phyloP scores from a whole-genome alignment of 2,113 vertebrate species.

The Onychorhynchus coronatus region DNA sequence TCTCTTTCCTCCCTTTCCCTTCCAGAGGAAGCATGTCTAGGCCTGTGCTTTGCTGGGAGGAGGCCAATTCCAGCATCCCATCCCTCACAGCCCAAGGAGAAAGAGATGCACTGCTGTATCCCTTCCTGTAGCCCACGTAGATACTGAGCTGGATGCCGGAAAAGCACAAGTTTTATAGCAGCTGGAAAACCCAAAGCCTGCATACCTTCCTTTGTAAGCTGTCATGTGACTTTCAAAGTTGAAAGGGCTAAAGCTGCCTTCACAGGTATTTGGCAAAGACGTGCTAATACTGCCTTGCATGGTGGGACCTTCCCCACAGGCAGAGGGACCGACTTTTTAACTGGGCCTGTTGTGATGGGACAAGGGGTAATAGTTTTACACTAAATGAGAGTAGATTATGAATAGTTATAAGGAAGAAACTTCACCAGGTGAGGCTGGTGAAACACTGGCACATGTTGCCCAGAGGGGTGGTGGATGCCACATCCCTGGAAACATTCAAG shows the following conservation, averaged over 20 bases:
- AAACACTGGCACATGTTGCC: neutral
- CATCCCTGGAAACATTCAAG: neutral
- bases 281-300: neutral
- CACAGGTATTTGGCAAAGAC: neutral
- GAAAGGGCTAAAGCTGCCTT: neutral
- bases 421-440: neutral
- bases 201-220: neutral
- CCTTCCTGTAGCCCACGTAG: neutral
- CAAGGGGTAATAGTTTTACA: neutral
- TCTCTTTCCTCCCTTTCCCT: neutral
- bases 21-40: neutral
- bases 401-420: neutral
- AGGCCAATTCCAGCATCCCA: neutral
- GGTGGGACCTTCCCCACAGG: neutral
- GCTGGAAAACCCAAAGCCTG: neutral
- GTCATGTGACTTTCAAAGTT: neutral
- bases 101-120: neutral
- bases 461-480: neutral
- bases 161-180: neutral
- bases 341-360: neutral
- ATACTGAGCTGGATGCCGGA: neutral
- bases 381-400: neutral
- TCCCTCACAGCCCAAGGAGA: neutral
- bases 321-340: neutral
- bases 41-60: neutral